These are phyloP conservation scores for Aldabrachelys gigantea DNA, from an alignment of 2,113 vertebrate genomes.

Conservation along the genomic window DNA sequence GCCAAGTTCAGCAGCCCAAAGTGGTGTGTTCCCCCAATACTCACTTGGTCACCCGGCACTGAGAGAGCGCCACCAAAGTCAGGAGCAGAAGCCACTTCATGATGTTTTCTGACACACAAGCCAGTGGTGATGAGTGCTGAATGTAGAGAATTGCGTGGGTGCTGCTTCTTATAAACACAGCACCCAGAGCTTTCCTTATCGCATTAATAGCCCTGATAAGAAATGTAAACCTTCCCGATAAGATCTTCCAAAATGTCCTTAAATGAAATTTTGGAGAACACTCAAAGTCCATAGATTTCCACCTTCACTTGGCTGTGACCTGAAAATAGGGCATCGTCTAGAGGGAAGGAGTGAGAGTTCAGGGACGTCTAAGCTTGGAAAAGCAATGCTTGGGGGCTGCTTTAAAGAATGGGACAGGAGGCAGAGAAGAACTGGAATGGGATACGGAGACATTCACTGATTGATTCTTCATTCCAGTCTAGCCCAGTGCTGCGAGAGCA, in stretches of 20 bases:
- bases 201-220: neutral
- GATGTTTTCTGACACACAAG: neutral
- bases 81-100: slow-evolving; percentile 62
- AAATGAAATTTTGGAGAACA: neutral
- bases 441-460: neutral
- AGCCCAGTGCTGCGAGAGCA: neutral
- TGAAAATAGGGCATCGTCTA: neutral
- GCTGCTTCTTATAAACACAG: slow-evolving; percentile 10
- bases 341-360: neutral
- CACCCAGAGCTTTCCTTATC: neutral
- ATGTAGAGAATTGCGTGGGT: neutral
- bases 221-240: neutral
- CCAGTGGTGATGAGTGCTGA: neutral
- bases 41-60: slow-evolving; percentile 62
- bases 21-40: neutral
- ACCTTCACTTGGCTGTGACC: neutral
- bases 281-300: slow-evolving; percentile 2
- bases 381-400: too few relatives aligned
- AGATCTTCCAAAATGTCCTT: neutral
- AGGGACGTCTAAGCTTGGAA: neutral
- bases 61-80: slow-evolving; percentile 56
- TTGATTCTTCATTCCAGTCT: neutral
- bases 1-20: neutral
- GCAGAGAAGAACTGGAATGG: neutral
- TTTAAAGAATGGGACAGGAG: neutral